Percentiles rank a stretch among this genome's conserved stretches.
Conservation (phyloP, 2,888 invertebrate genomes). For the Plebejus melissa region DNA sequence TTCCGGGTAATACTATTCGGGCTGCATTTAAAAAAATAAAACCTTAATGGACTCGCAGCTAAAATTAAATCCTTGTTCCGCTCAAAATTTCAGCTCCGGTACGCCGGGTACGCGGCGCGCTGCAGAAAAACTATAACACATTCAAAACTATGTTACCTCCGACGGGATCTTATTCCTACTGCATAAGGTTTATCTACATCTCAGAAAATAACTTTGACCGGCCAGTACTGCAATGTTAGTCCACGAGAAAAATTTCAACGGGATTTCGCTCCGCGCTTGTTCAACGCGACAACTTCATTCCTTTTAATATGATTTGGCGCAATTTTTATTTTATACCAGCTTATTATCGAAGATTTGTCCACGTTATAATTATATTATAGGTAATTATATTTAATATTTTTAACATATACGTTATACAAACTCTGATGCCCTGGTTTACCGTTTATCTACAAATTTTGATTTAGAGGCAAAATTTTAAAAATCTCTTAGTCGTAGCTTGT, state of each 20-base stretch:
- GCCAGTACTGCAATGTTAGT: neutral
- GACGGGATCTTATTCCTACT: neutral
- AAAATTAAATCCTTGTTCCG: slow-evolving; percentile 19
- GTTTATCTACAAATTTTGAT: too few relatives aligned
- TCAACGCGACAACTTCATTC: neutral
- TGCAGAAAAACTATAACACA: slow-evolving; percentile 11
- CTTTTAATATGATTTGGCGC: neutral
- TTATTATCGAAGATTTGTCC: neutral
- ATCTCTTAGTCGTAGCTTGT: too few relatives aligned
- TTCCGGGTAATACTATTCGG: neutral
- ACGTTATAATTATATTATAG: neutral
- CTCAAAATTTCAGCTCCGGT: neutral
- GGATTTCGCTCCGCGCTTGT: neutral
- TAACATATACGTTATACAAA: too few relatives aligned
- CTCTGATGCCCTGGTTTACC: too few relatives aligned
- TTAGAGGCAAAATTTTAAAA: too few relatives aligned
- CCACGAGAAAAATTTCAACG: neutral
- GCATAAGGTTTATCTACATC: neutral
- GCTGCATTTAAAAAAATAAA: neutral
- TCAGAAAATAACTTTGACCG: neutral
- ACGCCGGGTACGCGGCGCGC: neutral
- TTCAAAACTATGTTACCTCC: neutral
- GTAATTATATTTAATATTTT: too few relatives aligned
- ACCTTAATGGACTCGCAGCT: neutral
- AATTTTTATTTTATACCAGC: neutral